Percentiles rank a stretch among this genome's conserved stretches.
phyloP scores from a whole-genome alignment of 2,113 vertebrate genomes.

The Syrrhaptes paradoxus region DNA sequence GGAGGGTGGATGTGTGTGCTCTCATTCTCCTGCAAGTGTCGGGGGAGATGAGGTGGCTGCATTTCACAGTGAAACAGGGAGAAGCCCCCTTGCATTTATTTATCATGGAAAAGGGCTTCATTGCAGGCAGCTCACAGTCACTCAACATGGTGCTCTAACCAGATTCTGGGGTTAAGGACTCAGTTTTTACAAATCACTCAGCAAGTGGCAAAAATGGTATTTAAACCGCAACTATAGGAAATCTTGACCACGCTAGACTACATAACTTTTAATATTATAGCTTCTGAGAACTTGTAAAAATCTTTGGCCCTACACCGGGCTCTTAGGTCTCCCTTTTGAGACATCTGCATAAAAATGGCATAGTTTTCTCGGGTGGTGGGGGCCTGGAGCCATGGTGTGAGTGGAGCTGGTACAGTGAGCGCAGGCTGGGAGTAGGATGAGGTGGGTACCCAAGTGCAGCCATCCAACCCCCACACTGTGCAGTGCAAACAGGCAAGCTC shows the following conservation, averaged over 20 bases:
- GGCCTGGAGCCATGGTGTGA: fast-evolving
- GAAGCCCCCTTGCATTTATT: background rate
- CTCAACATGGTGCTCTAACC: background rate
- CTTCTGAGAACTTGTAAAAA: background rate
- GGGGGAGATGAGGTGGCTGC: background rate
- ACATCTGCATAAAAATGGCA: background rate
- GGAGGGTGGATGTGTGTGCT: fast-evolving
- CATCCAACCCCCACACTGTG: fast-evolving
- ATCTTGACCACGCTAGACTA: background rate
- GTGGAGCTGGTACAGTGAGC: background rate
- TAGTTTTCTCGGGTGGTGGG: background rate
- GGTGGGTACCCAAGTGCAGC: fast-evolving
- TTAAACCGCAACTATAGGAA: background rate
- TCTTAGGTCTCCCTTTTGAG: background rate
- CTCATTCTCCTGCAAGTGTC: background rate
- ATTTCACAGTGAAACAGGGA: background rate
- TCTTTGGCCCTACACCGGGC: background rate
- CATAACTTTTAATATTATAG: background rate
- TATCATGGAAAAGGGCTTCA: background rate
- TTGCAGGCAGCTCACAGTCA: background rate
- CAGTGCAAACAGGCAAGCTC: background rate
- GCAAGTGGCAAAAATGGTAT: background rate
- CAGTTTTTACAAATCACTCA: background rate
- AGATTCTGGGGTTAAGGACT: background rate
- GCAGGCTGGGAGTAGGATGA: background rate